Evolutionary conservation across 2,113 vertebrate species (phyloP).

Genomic region (Tachycineta bicolor): DNA sequence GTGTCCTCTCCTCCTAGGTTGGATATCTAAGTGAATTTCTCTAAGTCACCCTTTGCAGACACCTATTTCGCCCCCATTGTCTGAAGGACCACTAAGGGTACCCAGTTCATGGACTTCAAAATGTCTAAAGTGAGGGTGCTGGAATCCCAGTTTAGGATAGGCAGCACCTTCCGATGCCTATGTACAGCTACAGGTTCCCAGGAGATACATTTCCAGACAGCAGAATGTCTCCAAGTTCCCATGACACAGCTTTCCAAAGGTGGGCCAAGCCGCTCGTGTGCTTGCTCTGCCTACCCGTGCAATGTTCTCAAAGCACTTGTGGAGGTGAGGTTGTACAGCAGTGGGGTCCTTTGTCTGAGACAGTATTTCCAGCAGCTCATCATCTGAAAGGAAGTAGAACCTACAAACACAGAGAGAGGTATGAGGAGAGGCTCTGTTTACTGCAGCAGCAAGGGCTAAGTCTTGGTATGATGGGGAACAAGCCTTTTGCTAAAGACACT

Average conservation of each 20-base stretch:
- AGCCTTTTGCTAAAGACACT: not conserved
- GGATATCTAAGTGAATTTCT: not conserved
- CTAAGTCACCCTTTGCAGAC: not conserved
- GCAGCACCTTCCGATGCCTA: not conserved
- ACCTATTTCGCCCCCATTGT: not conserved
- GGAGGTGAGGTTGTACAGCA: conserved; percentile 89
- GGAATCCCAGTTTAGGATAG: not conserved
- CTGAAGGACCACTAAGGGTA: not conserved
- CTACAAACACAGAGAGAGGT: conserved; percentile 64
- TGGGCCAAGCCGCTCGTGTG: not conserved
- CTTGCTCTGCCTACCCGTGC: conserved; percentile 71
- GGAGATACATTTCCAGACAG: not conserved
- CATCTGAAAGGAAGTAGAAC: conserved; percentile 94
- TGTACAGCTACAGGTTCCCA: not conserved
- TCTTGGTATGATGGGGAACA: not conserved
- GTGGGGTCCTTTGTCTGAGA: conserved; percentile 92
- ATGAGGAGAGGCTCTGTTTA: not conserved
- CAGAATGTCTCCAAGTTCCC: not conserved
- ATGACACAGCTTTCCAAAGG: not conserved
- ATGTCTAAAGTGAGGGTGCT: not conserved
- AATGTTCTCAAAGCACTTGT: conserved; percentile 94
- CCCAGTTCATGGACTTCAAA: not conserved
- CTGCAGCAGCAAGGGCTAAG: not conserved
- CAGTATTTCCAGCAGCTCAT: conserved; percentile 91
- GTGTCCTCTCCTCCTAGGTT: not conserved